phyloP scores from a whole-genome alignment of 2,888 invertebrate species.

The Agonopterix subpropinquella region DNA sequence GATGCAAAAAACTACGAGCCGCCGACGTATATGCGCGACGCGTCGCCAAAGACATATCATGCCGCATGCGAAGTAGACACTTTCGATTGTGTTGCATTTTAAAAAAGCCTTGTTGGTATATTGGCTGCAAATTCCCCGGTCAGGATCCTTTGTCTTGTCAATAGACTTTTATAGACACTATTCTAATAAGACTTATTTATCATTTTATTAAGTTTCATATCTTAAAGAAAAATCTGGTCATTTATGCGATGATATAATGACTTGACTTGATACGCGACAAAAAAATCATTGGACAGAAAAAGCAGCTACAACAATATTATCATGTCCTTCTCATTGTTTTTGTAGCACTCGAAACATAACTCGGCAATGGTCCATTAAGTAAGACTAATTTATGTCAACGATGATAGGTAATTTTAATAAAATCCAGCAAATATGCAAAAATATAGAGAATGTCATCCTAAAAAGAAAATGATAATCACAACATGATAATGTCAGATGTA shows the following conservation, averaged over 20 bases:
- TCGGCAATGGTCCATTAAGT: constrained; percentile 6
- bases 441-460: no score
- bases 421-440: no score
- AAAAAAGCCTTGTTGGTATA: constrained; percentile 32
- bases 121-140: constrained; percentile 22
- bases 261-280: constrained; percentile 12
- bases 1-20: constrained; percentile 53
- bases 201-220: neutral
- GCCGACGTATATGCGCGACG: constrained; percentile 33
- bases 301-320: constrained; percentile 11
- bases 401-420: neutral
- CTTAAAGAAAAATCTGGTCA: neutral
- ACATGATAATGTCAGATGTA: no score
- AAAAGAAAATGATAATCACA: no score
- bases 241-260: constrained; percentile 2
- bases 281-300: constrained; percentile 11
- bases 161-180: constrained; percentile 17
- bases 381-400: constrained; percentile 8
- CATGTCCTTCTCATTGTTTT: constrained; percentile 14
- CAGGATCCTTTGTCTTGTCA: constrained; percentile 35
- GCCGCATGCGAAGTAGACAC: constrained; percentile 58
- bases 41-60: constrained; percentile 32
- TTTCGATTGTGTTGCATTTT: constrained; percentile 58
- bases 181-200: constrained; percentile 16
- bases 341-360: constrained; percentile 3